Percentiles rank a stretch among this genome's conserved stretches.
Conservation (phyloP, 2,888 invertebrate genomes). For the Mellilla xanthometata region DNA sequence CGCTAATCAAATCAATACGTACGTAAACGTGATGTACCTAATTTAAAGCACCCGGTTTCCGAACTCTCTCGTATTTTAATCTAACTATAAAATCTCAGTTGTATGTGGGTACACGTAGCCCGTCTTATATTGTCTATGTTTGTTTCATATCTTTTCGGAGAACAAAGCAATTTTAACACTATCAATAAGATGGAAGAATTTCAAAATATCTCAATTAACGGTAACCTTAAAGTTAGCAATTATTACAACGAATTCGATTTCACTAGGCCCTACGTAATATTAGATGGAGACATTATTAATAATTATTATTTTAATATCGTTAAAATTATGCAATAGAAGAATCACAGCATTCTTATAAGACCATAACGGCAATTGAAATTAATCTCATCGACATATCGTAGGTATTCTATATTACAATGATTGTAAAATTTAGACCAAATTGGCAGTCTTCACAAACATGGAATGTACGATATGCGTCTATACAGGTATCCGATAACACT, state of each 20-base stretch:
- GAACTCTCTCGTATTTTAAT: conserved; percentile 78
- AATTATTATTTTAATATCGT: conserved; percentile 57
- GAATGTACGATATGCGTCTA: conserved; percentile 83
- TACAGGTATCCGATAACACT: conserved; percentile 80
- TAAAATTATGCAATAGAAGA: conserved; percentile 82
- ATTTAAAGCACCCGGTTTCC: conserved; percentile 82
- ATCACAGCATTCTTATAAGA: conserved; percentile 81
- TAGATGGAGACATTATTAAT: conserved; percentile 71
- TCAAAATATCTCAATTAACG: conserved; percentile 72
- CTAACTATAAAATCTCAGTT: conserved; percentile 73
- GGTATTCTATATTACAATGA: conserved; percentile 73
- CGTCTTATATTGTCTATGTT: conserved; percentile 73
- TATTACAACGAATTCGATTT: conserved; percentile 79
- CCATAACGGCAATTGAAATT: conserved; percentile 79
- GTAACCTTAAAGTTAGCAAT: conserved; percentile 61
- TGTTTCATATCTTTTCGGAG: conserved; percentile 58
- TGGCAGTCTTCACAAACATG: conserved; percentile 82
- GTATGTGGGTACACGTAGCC: conserved; percentile 66
- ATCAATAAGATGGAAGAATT: conserved; percentile 71
- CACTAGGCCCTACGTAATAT: conserved; percentile 78
- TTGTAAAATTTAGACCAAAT: conserved; percentile 83
- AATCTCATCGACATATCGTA: conserved; percentile 79
- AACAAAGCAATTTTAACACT: conserved; percentile 63
- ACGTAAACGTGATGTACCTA: conserved; percentile 70
- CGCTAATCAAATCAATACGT: conserved; percentile 74